Conservation (phyloP, 53 echinoderm and acorn worm genomes). For the Holothuria scabra region DNA sequence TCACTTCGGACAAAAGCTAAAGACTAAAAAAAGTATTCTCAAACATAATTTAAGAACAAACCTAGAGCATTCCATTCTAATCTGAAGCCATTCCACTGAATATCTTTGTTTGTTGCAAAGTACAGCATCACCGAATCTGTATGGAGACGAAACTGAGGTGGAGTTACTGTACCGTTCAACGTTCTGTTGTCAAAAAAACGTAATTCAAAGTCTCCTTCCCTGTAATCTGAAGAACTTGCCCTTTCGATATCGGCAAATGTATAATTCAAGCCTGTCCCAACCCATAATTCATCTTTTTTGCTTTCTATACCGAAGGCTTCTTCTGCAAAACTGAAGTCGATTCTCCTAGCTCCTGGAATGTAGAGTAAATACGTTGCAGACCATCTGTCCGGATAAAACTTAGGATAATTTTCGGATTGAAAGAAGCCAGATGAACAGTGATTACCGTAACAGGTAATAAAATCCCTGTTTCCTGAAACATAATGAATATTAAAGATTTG, state of each 20-base stretch:
- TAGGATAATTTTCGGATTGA: conserved; percentile 62
- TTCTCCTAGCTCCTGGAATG: conserved; percentile 74
- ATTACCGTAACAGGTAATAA: conserved; percentile 76
- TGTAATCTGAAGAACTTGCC: neutral
- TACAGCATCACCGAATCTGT: conserved; percentile 72
- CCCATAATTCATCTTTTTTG: conserved; percentile 86
- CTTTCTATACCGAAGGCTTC: conserved; percentile 65
- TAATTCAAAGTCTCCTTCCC: neutral
- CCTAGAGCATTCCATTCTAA: conserved; percentile 56
- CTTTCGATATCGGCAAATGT: neutral
- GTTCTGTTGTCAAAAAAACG: conserved; percentile 44
- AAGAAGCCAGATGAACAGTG: conserved; percentile 50
- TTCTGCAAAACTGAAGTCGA: conserved; percentile 68
- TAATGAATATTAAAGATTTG: no score
- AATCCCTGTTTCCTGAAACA: neutral
- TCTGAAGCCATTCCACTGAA: conserved; percentile 59
- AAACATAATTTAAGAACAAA: neutral
- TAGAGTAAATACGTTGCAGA: conserved; percentile 73
- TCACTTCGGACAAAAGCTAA: no score
- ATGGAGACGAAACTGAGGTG: conserved; percentile 24
- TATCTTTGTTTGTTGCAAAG: conserved; percentile 78
- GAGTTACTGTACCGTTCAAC: conserved; percentile 25
- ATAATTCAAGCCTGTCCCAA: conserved; percentile 51
- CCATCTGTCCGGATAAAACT: conserved; percentile 54
- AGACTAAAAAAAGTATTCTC: neutral